Evolutionary conservation across 2,113 vertebrate genomes (phyloP), one percentile per base, ranked within the genome.

Genomic region (Ahaetulla prasina): DNA sequence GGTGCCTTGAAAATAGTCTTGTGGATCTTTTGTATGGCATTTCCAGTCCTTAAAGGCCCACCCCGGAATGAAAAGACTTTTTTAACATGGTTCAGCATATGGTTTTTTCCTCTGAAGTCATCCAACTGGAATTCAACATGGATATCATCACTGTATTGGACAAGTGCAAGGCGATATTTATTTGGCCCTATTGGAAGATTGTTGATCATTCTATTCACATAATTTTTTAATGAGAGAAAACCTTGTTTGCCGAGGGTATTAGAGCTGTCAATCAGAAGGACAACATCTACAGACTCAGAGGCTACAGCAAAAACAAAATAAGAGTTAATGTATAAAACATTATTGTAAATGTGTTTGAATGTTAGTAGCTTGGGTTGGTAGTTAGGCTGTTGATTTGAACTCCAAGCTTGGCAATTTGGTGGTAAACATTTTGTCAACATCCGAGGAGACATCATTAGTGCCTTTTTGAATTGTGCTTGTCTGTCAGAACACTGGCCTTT

Each of bases 181-280:
- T 91, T 90, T 49, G 84, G 63, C 16, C 94, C 94, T 25, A 96
- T 55, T 35, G 94, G 90, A n/a, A 96, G 91, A 63, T 88, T 84
- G 91, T 25, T 92, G 87, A 96, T 86, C 8, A 90, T 90, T 88
- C 35, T 96, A 80, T 54, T 74, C 60, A 96, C 68, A 45, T 93
- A 93, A 0, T 11, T 3, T 95, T 92, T 95, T 53, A 96, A 52
- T 45, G 88, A 86, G 2, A 86, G 60, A 55, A 96, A 96, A 50
- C 35, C 39, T 54, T 91, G 93, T 30, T 30, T 45, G 49, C 94
- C 94, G 92, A 96, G 68, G 39, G 84, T 89, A 88, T 92, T 60
- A 57, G 96, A 96, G 47, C 92, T 92, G 85, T 96, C 96, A 68
- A 96, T 94, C 86, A 96, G 92, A 80, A 96, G 95, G 80, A 96